Percentiles rank a stretch among this genome's conserved stretches.
These are phyloP conservation scores for Abramis brama DNA, from an alignment of 2,113 vertebrate genomes.

Conservation along the genomic window DNA sequence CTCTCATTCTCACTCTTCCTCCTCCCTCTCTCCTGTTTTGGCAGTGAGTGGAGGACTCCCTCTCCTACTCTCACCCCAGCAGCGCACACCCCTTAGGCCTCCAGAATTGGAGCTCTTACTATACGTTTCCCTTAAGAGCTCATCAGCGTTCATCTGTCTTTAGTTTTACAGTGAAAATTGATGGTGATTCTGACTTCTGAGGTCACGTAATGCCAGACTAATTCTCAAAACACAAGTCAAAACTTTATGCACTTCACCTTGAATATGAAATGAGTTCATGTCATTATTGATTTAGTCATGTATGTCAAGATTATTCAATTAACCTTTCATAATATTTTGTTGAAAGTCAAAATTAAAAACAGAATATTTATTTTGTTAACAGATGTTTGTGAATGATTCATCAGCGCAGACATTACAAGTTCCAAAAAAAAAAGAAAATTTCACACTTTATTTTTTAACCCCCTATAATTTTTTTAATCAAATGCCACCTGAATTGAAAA, in stretches of 20 bases:
- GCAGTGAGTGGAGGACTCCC: conserved; percentile 15
- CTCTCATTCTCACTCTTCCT: conserved; percentile 43
- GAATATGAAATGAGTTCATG: not conserved
- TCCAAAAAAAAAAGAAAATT: too few relatives aligned
- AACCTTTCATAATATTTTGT: not conserved
- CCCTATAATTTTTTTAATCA: too few relatives aligned
- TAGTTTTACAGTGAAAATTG: conserved; percentile 39
- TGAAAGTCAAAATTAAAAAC: not conserved
- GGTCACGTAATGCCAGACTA: not conserved
- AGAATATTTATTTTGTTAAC: not conserved
- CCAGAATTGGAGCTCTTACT: conserved; percentile 38
- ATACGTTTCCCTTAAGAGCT: not conserved
- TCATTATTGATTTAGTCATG: not conserved
- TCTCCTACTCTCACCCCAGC: conserved; percentile 2
- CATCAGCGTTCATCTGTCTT: conserved; percentile 10
- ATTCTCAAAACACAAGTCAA: not conserved
- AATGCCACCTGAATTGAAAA: too few relatives aligned
- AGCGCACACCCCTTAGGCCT: conserved; percentile 27
- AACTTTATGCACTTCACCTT: not conserved
- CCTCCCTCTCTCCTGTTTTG: conserved; percentile 19
- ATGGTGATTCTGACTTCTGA: conserved; percentile 18
- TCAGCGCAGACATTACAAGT: too few relatives aligned
- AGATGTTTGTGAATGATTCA: too few relatives aligned
- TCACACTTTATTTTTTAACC: too few relatives aligned
- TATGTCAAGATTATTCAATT: not conserved